phyloP scores from a whole-genome alignment of 2,888 invertebrate species.

The Fragum whitleyi region DNA sequence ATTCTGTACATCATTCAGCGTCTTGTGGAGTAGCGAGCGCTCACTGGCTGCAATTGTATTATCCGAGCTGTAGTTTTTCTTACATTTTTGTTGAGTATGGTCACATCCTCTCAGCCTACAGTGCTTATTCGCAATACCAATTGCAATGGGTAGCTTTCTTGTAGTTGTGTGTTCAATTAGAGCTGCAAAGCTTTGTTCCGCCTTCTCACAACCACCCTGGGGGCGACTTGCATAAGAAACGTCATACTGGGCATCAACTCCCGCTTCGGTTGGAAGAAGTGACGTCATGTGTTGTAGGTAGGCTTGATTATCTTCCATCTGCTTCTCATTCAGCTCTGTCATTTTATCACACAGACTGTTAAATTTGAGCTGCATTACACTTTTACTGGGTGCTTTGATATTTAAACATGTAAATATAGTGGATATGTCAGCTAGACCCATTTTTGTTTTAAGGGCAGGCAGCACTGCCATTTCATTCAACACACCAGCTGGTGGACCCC shows the following conservation, averaged over 20 bases:
- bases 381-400: constrained; percentile 25
- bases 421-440: too few relatives aligned
- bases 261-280: constrained; percentile 8
- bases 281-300: constrained; percentile 18
- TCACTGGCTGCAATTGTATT: too few relatives aligned
- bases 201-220: constrained; percentile 31
- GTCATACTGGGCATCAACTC: constrained; percentile 14
- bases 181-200: constrained; percentile 22
- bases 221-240: constrained; percentile 29
- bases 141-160: constrained; percentile 5
- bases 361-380: constrained; percentile 16
- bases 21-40: too few relatives aligned
- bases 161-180: constrained; percentile 14
- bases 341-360: constrained; percentile 9
- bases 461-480: constrained; percentile 7
- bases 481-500: constrained; percentile 1
- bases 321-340: constrained; percentile 11
- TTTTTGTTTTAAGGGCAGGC: constrained; percentile 22
- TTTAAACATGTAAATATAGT: constrained; percentile 23
- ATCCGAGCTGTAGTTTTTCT: too few relatives aligned
- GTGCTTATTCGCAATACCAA: constrained; percentile 6
- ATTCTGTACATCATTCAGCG: too few relatives aligned
- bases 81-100: background rate
- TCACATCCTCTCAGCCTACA: background rate
- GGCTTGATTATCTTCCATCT: constrained; percentile 15